Evolutionary conservation across 2,113 vertebrate species (phyloP).

Genomic region (Puntigrus tetrazona): DNA sequence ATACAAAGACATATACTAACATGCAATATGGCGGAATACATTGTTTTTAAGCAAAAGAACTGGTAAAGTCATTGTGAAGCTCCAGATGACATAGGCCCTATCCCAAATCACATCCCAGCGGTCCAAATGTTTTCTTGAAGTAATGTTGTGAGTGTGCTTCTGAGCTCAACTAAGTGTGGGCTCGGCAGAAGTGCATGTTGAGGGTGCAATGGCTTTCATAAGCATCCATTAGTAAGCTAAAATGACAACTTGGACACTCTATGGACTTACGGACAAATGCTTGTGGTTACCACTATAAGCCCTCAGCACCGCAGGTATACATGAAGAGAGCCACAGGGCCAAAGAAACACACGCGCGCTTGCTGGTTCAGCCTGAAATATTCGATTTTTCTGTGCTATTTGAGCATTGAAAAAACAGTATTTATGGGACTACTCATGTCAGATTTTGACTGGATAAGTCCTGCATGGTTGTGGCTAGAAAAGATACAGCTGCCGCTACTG

Average conservation of each 20-base stretch:
- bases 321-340: background rate
- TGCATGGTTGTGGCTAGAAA: too few relatives aligned
- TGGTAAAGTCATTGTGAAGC: background rate
- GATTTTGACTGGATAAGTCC: background rate
- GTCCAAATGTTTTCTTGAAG: background rate
- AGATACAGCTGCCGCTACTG: too few relatives aligned
- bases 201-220: too few relatives aligned
- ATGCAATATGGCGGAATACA: background rate
- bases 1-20: background rate
- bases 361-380: too few relatives aligned
- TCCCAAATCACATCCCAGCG: background rate
- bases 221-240: background rate
- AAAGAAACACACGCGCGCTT: background rate
- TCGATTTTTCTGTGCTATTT: background rate
- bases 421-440: background rate
- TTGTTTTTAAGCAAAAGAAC: background rate
- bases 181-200: background rate
- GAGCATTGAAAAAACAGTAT: background rate
- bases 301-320: background rate
- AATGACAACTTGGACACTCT: background rate
- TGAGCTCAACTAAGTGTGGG: background rate
- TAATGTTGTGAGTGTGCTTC: background rate
- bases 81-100: background rate
- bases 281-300: background rate
- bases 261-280: background rate